Conservation (phyloP, 2,113 vertebrate genomes). For the Balaeniceps rex region DNA sequence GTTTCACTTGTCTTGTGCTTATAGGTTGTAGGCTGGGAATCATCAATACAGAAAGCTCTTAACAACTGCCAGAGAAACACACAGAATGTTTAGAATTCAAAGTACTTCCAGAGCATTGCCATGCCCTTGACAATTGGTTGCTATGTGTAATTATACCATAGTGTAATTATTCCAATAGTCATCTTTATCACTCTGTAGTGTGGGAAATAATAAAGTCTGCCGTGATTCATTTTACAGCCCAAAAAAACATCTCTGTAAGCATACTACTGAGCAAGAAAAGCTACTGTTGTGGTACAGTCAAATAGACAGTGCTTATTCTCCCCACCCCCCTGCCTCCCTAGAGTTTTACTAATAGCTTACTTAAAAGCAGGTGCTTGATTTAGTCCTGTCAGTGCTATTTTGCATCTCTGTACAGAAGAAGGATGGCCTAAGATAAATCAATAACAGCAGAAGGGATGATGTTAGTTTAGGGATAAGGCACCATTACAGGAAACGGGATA, state of each 20-base stretch:
- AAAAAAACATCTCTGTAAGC: neutral
- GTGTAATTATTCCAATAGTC: neutral
- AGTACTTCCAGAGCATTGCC: neutral
- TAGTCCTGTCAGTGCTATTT: neutral
- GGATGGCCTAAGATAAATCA: neutral
- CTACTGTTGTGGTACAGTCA: neutral
- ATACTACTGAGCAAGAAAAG: neutral
- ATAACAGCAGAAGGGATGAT: neutral
- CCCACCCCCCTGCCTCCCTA: neutral
- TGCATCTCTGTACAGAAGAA: neutral
- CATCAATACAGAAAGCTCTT: neutral
- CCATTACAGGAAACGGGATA: neutral
- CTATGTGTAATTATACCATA: neutral
- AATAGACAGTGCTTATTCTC: neutral
- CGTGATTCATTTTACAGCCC: neutral
- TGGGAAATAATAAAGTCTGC: neutral
- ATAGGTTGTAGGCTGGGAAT: neutral
- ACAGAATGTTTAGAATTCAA: neutral
- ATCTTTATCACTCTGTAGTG: neutral
- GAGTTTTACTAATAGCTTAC: neutral
- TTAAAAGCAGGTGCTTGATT: neutral
- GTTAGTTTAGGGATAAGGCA: neutral
- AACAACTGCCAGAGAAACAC: neutral
- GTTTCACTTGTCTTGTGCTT: neutral
- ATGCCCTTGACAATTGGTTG: neutral